Evolutionary conservation across 2,113 vertebrate genomes (phyloP), one percentile per base, ranked within the genome.

Genomic region (Hiodon alosoides): DNA sequence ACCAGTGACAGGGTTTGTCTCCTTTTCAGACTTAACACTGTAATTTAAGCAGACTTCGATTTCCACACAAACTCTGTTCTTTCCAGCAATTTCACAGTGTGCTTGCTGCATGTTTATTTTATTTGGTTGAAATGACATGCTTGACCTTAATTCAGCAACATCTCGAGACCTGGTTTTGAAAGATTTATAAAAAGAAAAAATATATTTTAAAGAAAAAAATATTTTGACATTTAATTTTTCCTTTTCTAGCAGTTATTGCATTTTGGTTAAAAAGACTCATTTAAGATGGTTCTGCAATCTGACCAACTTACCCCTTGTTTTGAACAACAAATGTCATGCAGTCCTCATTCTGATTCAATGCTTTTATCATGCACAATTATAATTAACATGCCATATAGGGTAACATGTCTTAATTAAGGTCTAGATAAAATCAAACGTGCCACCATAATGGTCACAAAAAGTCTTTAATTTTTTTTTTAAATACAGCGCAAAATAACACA

Each of bases 81-180:
- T 92, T 73, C 83, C 88, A 0, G 86, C 84, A 13, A 90, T 78
- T 7, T 78, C 85, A 77, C 96, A 98, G 50, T 92, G 93, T 79
- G 93, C 80, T 87, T 96, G 93, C 78, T 98, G 92, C 73, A 98
- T 91, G 82, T 97, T 97, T 83, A 99, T 96, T 84, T 93, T 96
- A 62, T 79, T 87, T 0, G 95, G 93, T 7, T 86, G 78, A 79
- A 98, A 99, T 3, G 85, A 90, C 93, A 96, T 95, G 67, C 87
- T 86, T 81, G 92, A 92, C 69, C 79, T 89, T 69, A 99, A 92
- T 78, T 95, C 92, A 57, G 94, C 96, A 70, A 99, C 96, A 78
- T 99, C 95, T 76, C 95, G 93, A 83, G 96, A 94, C 97, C 97
- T 99, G 79, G 51, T 74, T 73, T 80, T 66, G 65, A 61, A 31